Conservation (phyloP, 2,888 invertebrate species). For the Pterostichus niger region DNA sequence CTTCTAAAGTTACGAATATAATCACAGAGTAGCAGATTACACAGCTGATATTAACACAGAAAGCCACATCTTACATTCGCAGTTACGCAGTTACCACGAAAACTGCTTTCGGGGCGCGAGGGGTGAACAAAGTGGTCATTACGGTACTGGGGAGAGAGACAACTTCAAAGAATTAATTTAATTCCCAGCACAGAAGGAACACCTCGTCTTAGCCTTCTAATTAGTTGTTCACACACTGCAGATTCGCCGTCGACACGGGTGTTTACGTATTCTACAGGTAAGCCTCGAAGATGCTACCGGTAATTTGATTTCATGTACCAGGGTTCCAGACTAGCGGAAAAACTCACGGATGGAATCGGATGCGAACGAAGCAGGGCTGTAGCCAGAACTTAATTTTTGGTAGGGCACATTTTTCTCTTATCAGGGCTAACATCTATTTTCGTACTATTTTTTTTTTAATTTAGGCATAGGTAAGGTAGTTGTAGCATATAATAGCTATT, state of each 20-base stretch:
- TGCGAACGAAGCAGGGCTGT: neutral
- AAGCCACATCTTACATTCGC: neutral
- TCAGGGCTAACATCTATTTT: no score
- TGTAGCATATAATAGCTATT: no score
- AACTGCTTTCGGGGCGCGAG: neutral
- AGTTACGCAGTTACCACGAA: neutral
- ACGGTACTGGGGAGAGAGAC: neutral
- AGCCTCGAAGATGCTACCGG: conserved; percentile 21
- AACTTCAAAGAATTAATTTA: conserved; percentile 44
- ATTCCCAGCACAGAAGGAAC: neutral
- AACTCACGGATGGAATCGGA: conserved; percentile 23
- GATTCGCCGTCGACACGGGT: neutral
- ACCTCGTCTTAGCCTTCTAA: neutral
- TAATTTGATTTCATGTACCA: conserved; percentile 15
- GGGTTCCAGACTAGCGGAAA: neutral
- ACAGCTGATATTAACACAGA: neutral
- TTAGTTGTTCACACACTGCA: conserved; percentile 6
- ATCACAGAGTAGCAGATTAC: conserved; percentile 17
- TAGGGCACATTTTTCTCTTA: no score
- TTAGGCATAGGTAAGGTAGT: no score
- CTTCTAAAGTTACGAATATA: conserved; percentile 10
- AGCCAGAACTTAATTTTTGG: no score
- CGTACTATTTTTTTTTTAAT: no score
- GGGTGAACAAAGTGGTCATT: conserved; percentile 46
- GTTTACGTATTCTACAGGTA: conserved; percentile 40